A percentile compares a stretch with the other conserved stretches of the same genome.
phyloP scores from a whole-genome alignment of 2,888 invertebrate genomes.

The Phalera bucephala region DNA sequence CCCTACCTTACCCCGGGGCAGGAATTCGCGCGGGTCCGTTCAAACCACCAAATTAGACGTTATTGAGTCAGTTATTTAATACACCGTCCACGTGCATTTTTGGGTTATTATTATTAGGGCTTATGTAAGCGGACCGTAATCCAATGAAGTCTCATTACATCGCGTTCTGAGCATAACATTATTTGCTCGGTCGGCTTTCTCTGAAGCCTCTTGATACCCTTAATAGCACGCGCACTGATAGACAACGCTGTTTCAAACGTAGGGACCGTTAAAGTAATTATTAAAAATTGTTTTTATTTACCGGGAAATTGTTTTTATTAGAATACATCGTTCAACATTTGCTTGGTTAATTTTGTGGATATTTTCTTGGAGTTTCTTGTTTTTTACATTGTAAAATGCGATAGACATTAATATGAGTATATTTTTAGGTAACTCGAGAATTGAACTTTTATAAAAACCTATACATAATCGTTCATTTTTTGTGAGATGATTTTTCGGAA shows the following conservation, averaged over 20 bases:
- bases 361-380: slow-evolving; percentile 21
- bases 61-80: slow-evolving; percentile 82
- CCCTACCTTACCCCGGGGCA: slow-evolving; percentile 35
- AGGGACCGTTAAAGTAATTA: slow-evolving; percentile 68
- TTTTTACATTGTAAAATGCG: no score
- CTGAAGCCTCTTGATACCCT: slow-evolving; percentile 64
- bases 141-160: slow-evolving; percentile 79
- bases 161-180: slow-evolving; percentile 71
- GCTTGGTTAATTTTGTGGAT: slow-evolving; percentile 30
- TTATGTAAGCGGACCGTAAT: slow-evolving; percentile 67
- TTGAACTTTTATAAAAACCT: no score
- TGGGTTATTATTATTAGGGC: slow-evolving; percentile 79
- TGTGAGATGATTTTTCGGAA: no score
- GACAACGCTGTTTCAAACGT: slow-evolving; percentile 54
- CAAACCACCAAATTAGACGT: slow-evolving; percentile 59
- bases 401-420: no score
- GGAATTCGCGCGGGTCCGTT: slow-evolving; percentile 43
- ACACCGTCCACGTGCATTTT: slow-evolving; percentile 76
- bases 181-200: slow-evolving; percentile 70
- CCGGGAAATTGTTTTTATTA: slow-evolving; percentile 55
- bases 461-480: no score
- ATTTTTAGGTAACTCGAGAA: no score
- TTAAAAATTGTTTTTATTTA: slow-evolving; percentile 78
- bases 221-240: slow-evolving; percentile 69
- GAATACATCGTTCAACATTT: slow-evolving; percentile 33